These are phyloP conservation scores for Parnassius apollo DNA, from an alignment of 2,888 invertebrate genomes.

Conservation along the genomic window DNA sequence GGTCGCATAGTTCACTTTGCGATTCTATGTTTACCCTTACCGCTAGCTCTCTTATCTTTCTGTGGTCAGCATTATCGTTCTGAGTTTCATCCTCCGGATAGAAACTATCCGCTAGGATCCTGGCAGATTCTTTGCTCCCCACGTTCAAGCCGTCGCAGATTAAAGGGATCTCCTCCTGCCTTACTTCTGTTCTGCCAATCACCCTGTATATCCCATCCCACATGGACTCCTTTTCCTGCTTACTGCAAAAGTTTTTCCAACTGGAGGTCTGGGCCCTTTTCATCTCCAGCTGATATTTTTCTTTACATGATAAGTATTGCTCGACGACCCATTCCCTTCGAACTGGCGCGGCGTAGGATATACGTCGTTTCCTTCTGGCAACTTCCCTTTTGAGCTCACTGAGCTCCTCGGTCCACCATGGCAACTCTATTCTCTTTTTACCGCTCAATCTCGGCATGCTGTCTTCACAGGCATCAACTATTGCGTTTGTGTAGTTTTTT, in stretches of 20 bases:
- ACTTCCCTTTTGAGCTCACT: too few species aligned
- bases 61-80: too few species aligned
- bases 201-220: constrained; percentile 14
- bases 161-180: constrained; percentile 18
- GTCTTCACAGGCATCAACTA: not conserved
- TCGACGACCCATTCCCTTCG: too few species aligned
- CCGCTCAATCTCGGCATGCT: not conserved
- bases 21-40: too few species aligned
- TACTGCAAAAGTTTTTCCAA: not conserved
- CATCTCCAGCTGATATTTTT: too few species aligned
- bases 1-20: too few species aligned
- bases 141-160: constrained; percentile 7
- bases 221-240: constrained; percentile 24
- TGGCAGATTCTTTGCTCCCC: not conserved
- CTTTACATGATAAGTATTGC: too few species aligned
- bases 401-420: constrained; percentile 2
- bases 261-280: too few species aligned
- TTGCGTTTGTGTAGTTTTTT: not conserved
- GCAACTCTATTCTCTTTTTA: not conserved
- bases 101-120: constrained; percentile 1
- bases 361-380: too few species aligned
- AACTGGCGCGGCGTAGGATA: too few species aligned
- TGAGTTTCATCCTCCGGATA: constrained; percentile 6
- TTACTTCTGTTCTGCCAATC: constrained; percentile 9
- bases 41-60: too few species aligned